Evolutionary conservation across 2,888 invertebrate species (phyloP), one percentile per base, ranked within the genome.

Genomic region (Plebejus anna): DNA sequence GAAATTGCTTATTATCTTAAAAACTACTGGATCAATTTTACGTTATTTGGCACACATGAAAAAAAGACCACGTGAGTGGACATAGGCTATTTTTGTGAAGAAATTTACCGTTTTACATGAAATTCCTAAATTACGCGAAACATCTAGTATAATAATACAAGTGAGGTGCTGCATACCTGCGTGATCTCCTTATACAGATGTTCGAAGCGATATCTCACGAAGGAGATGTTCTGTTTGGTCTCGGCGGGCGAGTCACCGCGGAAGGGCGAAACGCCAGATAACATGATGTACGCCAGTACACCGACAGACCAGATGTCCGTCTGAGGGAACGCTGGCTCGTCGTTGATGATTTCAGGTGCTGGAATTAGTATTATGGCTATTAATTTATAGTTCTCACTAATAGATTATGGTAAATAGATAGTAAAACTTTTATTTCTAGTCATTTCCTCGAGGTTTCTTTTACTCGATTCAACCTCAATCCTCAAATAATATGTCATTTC

Each of bases 251-350:
- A 96, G 3, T 93, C 94, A 3, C 98, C 99, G 78, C 95, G 95
- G 96, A 98, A 99, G 73, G 99, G 98, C 76, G 98, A 97, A 78
- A 96, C 96, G 22, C 99, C 99, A 4, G 98, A 98, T 80, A 99
- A 91, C 94, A 99, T 95, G 70, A 99, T 95, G 92, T 99, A 99
- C 0, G 98, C 95, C 6, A 99, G 93, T 13, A 98, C 98, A 76
- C 99, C 99, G 75, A 99, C 95, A 32, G 98, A 97, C 99, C 99
- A 99, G 83, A 99, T 96, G 90, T 99, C 99, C 3, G 98, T 97
- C 88, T 98, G 97, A 1, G 97, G 97, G 88, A 96, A 97, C 55
- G 98, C 97, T 6, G 97, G 96, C 89, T 98, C 98, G 86, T 98
- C 97, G 85, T 96, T 96, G 75, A 98, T 91, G 79, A 98, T 96